Conservation (phyloP, 2,888 invertebrate species). For the Drosophila imparisetae region DNA sequence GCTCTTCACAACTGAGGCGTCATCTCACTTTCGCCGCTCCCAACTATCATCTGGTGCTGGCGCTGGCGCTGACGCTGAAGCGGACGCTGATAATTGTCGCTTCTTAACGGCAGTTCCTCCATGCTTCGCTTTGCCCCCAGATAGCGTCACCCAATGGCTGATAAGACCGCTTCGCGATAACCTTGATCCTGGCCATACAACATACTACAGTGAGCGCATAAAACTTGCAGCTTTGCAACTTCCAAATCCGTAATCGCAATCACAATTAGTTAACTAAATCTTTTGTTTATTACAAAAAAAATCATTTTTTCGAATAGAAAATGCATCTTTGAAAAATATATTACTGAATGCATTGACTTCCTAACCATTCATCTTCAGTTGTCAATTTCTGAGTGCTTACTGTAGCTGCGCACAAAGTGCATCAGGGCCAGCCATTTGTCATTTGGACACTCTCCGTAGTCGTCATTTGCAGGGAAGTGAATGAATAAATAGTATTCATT, state of each 20-base stretch:
- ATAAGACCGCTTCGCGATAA: conserved; percentile 55
- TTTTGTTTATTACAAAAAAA: background rate
- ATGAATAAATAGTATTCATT: background rate
- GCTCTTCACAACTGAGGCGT: conserved; percentile 30
- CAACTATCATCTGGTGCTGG: conserved; percentile 23
- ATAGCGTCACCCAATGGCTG: conserved; percentile 22
- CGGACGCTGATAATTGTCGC: conserved; percentile 38
- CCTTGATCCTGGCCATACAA: conserved; percentile 63
- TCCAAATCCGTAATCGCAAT: background rate
- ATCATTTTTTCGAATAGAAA: too few relatives aligned
- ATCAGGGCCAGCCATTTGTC: background rate
- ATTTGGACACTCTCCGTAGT: background rate
- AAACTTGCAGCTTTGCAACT: too few relatives aligned
- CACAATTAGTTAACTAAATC: background rate
- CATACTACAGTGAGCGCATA: conserved; percentile 6
- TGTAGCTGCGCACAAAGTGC: background rate
- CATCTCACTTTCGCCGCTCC: conserved; percentile 41
- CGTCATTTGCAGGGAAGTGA: conserved; percentile 16
- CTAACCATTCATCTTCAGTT: background rate
- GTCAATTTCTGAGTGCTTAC: background rate
- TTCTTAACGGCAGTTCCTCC: conserved; percentile 24
- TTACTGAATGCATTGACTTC: background rate
- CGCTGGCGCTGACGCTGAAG: conserved; percentile 14
- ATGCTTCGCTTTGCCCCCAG: conserved; percentile 1
- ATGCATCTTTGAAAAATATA: too few relatives aligned